phyloP scores from a whole-genome alignment of 2,797 vertebrate species.

The Chloroceryle amazona region DNA sequence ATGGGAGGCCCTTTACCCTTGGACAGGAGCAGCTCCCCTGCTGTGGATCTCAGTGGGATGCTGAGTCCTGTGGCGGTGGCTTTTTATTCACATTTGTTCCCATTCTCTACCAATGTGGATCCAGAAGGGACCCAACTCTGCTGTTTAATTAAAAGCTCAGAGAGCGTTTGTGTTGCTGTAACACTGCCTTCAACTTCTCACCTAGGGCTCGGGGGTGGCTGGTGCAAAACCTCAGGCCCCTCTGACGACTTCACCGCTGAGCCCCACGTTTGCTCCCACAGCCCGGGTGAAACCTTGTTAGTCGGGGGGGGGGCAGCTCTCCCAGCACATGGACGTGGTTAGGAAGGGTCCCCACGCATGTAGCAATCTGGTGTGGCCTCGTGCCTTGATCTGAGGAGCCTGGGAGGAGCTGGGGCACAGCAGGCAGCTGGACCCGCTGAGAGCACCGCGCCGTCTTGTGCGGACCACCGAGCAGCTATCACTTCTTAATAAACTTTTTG shows the following conservation, averaged over 20 bases:
- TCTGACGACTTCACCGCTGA: neutral
- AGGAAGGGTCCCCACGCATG: neutral
- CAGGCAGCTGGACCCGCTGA: neutral
- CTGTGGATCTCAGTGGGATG: neutral
- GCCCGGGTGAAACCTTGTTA: neutral
- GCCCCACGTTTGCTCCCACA: accelerated
- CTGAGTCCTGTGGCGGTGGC: accelerated
- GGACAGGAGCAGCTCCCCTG: neutral
- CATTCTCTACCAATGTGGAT: neutral
- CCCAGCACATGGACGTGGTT: accelerated
- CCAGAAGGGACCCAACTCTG: neutral
- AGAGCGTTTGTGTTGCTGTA: neutral
- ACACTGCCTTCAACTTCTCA: neutral
- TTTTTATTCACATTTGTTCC: neutral
- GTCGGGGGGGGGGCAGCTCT: neutral
- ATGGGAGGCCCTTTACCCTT: neutral
- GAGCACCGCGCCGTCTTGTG: neutral
- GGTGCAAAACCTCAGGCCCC: neutral
- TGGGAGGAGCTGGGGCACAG: neutral
- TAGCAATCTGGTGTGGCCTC: neutral
- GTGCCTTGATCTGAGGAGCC: neutral
- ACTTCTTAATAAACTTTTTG: conserved; percentile 54
- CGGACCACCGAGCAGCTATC: neutral
- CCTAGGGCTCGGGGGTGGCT: neutral
- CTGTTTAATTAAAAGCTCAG: neutral